A percentile compares a stretch with the other conserved stretches of the same genome.
Evolutionary conservation across 2,888 invertebrate genomes (phyloP).

Genomic region (Matsumyia berberina): DNA sequence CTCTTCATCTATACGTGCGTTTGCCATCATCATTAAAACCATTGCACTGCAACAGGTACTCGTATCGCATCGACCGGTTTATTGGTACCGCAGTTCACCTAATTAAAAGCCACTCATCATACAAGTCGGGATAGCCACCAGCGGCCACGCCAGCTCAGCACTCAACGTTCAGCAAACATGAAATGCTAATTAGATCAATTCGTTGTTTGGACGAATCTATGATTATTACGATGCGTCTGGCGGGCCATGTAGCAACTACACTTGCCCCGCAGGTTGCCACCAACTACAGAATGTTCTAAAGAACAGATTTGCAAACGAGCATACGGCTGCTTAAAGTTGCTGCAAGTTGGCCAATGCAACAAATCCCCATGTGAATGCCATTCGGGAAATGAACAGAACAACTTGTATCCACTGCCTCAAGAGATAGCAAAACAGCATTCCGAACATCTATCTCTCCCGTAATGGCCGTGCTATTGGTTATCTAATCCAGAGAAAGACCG

Average conservation of each 20-base stretch:
- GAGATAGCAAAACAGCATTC: slow-evolving; percentile 65
- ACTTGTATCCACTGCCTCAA: slow-evolving; percentile 50
- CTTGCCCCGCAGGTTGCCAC: slow-evolving; percentile 30
- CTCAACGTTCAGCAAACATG: slow-evolving; percentile 24
- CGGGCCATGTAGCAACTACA: slow-evolving; percentile 54
- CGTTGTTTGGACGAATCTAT: slow-evolving; percentile 51
- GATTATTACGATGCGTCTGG: slow-evolving; percentile 67
- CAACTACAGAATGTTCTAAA: slow-evolving; percentile 3
- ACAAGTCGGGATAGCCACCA: slow-evolving; percentile 25
- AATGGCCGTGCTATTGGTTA: slow-evolving; percentile 48
- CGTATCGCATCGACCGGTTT: slow-evolving; percentile 55
- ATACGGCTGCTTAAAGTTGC: slow-evolving; percentile 39
- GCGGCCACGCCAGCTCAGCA: slow-evolving; percentile 3
- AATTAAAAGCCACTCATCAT: slow-evolving; percentile 72
- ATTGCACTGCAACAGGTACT: slow-evolving; percentile 57
- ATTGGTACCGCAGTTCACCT: slow-evolving; percentile 62
- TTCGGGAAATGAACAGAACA: slow-evolving; percentile 18
- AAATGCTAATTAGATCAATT: slow-evolving; percentile 60
- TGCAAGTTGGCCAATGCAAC: slow-evolving; percentile 48
- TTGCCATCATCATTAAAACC: slow-evolving; percentile 64
- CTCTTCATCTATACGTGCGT: slow-evolving; percentile 43
- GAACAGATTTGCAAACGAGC: slow-evolving; percentile 54
- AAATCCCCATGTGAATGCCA: slow-evolving; percentile 23
- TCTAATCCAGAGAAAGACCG: slow-evolving; percentile 55
- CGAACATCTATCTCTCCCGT: slow-evolving; percentile 38